Evolutionary conservation across 1,140 invertebrate genomes (phyloP).

Genomic region (Periplaneta americana): DNA sequence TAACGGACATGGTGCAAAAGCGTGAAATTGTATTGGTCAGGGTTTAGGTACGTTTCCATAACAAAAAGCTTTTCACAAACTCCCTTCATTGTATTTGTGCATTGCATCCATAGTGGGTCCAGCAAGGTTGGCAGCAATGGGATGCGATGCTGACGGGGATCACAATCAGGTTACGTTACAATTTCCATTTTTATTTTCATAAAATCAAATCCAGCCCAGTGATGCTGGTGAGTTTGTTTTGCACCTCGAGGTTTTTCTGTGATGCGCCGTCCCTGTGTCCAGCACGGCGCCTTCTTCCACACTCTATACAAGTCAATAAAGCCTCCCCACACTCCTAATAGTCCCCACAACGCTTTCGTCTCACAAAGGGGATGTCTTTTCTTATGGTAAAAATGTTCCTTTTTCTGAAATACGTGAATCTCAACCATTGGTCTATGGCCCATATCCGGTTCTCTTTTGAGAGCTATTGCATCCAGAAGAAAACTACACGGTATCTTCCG

Average conservation of each 20-base stretch:
- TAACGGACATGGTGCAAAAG: too few relatives aligned
- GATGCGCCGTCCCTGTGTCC: not conserved
- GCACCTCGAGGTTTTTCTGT: not conserved
- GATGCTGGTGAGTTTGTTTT: too few relatives aligned
- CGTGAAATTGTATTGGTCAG: too few relatives aligned
- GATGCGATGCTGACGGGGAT: not conserved
- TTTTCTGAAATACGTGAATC: not conserved
- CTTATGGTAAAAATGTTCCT: not conserved
- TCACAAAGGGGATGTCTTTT: not conserved
- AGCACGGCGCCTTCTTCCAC: not conserved
- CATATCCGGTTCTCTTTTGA: not conserved
- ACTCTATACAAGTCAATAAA: not conserved
- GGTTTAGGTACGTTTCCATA: too few relatives aligned
- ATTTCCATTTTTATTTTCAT: not conserved
- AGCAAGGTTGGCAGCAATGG: not conserved
- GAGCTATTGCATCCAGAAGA: not conserved
- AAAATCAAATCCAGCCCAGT: not conserved
- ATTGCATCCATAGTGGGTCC: not conserved
- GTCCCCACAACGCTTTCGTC: not conserved
- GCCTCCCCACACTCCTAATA: too few relatives aligned
- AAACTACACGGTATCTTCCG: too few relatives aligned
- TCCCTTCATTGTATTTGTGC: too few relatives aligned
- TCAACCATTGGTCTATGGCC: not conserved
- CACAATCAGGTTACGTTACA: not conserved
- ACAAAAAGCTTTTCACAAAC: too few relatives aligned